phyloP scores from a whole-genome alignment of 30 jellyfish, hydroid and myxozoan species.

The Aurelia aurita complex sp. Pacific region DNA sequence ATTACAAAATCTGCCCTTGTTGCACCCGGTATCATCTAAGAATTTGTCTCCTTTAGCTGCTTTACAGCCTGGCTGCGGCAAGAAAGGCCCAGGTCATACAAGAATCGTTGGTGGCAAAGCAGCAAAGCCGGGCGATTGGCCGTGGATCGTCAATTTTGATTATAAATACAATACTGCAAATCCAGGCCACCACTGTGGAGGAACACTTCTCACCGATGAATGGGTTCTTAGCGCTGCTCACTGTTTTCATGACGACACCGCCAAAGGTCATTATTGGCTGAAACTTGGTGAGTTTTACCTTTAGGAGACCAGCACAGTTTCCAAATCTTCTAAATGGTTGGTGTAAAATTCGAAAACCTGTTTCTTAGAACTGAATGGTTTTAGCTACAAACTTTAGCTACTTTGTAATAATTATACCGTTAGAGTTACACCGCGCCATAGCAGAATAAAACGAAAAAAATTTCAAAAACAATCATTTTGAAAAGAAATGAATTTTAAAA shows the following conservation, averaged over 20 bases:
- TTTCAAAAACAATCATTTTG: too few relatives aligned
- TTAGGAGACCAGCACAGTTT: too few relatives aligned
- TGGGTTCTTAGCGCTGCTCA: slow-evolving; percentile 99
- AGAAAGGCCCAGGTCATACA: slow-evolving; percentile 84
- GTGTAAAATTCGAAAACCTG: too few relatives aligned
- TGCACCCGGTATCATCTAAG: background rate
- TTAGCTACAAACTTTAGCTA: too few relatives aligned
- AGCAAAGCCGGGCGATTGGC: slow-evolving; percentile 99
- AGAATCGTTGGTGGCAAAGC: slow-evolving; percentile 94
- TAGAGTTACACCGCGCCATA: too few relatives aligned
- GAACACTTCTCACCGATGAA: slow-evolving; percentile 83
- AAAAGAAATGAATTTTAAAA: too few relatives aligned
- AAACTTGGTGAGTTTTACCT: slow-evolving; percentile 58
- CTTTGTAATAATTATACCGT: too few relatives aligned
- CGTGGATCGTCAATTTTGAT: slow-evolving; percentile 97
- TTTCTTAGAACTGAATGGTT: too few relatives aligned
- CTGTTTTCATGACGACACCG: slow-evolving; percentile 76
- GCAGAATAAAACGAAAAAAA: too few relatives aligned
- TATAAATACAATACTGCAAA: slow-evolving; percentile 71
- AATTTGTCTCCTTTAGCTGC: slow-evolving; percentile 17
- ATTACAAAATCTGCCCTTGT: too few relatives aligned
- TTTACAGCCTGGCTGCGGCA: slow-evolving; percentile 95
- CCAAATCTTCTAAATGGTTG: too few relatives aligned
- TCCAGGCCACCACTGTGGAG: slow-evolving; percentile 98
- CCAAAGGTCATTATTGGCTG: slow-evolving; percentile 60